Percentiles rank a stretch among this genome's conserved stretches.
These are phyloP conservation scores for Oostethus manadensis DNA, from an alignment of 2,113 vertebrate genomes.

Conservation along the genomic window DNA sequence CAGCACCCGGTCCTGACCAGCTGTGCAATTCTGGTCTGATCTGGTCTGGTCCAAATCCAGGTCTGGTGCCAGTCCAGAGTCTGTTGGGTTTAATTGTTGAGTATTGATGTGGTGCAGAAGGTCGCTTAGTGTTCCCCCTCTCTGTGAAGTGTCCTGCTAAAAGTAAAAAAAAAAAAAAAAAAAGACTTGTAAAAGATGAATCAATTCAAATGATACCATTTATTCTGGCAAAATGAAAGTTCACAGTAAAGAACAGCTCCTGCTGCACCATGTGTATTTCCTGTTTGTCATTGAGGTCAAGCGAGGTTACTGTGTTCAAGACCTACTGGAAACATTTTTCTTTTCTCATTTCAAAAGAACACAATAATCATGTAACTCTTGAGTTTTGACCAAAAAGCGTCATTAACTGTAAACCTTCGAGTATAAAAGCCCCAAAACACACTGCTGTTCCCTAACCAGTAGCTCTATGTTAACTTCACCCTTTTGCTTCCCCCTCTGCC, in stretches of 20 bases:
- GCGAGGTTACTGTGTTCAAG: constrained; percentile 50
- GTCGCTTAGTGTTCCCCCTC: constrained; percentile 37
- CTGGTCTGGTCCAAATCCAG: constrained; percentile 45
- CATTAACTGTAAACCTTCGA: constrained; percentile 75
- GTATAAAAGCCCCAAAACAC: constrained; percentile 71
- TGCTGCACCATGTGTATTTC: constrained; percentile 42
- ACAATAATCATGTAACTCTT: constrained; percentile 9
- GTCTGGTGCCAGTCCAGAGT: constrained; percentile 44
- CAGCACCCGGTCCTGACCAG: constrained; percentile 57
- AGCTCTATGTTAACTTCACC: constrained; percentile 3
- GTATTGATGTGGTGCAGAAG: constrained; percentile 45
- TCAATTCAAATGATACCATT: not conserved
- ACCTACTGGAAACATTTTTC: constrained; percentile 21
- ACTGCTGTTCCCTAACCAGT: constrained; percentile 34
- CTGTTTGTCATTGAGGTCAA: constrained; percentile 61
- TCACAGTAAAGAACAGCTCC: constrained; percentile 42
- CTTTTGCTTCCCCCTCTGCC: constrained; percentile 27
- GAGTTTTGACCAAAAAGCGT: constrained; percentile 32
- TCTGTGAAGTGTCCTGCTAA: constrained; percentile 15
- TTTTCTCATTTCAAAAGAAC: constrained; percentile 5
- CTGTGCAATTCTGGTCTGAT: constrained; percentile 50
- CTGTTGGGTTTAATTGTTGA: constrained; percentile 40
- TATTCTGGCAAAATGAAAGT: not conserved
- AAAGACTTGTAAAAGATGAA: no score
- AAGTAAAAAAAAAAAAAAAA: not conserved